Evolutionary conservation across 92 coral and sea anemone species (phyloP).

Genomic region (Bergia puertoricense): DNA sequence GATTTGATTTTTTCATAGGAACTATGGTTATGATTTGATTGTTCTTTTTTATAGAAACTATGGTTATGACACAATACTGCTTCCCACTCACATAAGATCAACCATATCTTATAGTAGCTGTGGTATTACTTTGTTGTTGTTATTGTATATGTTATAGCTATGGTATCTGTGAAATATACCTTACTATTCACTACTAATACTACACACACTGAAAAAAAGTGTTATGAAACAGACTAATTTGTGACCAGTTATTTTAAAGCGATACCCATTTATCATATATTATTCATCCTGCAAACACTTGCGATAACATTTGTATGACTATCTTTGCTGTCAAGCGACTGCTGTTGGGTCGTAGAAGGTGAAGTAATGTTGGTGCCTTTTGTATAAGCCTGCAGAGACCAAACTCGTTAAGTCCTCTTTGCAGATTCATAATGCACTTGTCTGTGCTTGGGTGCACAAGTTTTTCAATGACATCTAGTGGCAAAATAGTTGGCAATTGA

Average conservation of each 20-base stretch:
- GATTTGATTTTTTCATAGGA: background rate
- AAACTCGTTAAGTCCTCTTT: no score
- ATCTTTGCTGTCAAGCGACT: constrained; percentile 28
- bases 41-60: background rate
- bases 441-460: no score
- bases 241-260: constrained; percentile 1
- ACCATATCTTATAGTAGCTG: background rate
- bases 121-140: constrained; percentile 15
- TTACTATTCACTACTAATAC: background rate
- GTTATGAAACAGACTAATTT: background rate
- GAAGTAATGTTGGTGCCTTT: constrained; percentile 32
- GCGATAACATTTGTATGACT: constrained; percentile 16
- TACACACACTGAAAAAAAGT: background rate
- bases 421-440: no score
- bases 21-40: no score
- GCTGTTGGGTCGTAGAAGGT: constrained; percentile 14
- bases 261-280: background rate
- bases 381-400: constrained; percentile 4
- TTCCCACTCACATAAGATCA: constrained; percentile 2
- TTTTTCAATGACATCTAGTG: no score
- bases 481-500: no score
- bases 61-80: background rate
- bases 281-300: constrained; percentile 21
- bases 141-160: constrained; percentile 1
- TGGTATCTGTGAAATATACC: background rate